Evolutionary conservation across 2,113 vertebrate genomes (phyloP).

Genomic region (Pluvialis apricaria): DNA sequence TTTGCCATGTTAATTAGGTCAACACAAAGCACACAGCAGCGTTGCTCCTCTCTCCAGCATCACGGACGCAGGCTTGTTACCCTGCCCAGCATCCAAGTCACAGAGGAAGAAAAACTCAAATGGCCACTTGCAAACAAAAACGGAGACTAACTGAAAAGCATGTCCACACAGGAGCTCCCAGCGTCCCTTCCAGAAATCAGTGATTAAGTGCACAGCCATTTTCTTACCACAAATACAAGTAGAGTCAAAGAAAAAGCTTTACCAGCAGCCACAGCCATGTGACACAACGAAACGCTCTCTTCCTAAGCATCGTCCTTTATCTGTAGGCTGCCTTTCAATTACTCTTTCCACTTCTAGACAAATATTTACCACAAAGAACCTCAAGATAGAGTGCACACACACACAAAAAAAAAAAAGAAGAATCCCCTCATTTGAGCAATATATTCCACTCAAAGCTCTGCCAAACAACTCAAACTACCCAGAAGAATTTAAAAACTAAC

Average conservation of each 20-base stretch:
- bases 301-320: neutral
- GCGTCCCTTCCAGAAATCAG: neutral
- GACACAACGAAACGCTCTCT: neutral
- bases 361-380: conserved; percentile 36
- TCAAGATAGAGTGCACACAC: neutral
- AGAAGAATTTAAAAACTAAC: conserved; percentile 29
- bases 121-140: neutral
- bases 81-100: neutral
- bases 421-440: neutral
- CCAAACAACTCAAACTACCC: neutral
- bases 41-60: neutral
- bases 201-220: neutral
- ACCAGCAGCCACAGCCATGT: neutral
- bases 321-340: conserved; percentile 18
- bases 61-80: neutral
- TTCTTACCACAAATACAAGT: neutral
- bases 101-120: neutral
- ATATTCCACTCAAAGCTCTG: neutral
- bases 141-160: neutral
- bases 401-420: neutral
- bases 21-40: neutral
- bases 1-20: neutral
- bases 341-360: neutral
- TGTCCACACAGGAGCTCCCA: rapidly evolving
- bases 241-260: conserved; percentile 1